A percentile compares a stretch with the other conserved stretches of the same genome.
These are phyloP conservation scores for Leucopsar rothschildi DNA, from an alignment of 2,113 vertebrate genomes.

Conservation along the genomic window DNA sequence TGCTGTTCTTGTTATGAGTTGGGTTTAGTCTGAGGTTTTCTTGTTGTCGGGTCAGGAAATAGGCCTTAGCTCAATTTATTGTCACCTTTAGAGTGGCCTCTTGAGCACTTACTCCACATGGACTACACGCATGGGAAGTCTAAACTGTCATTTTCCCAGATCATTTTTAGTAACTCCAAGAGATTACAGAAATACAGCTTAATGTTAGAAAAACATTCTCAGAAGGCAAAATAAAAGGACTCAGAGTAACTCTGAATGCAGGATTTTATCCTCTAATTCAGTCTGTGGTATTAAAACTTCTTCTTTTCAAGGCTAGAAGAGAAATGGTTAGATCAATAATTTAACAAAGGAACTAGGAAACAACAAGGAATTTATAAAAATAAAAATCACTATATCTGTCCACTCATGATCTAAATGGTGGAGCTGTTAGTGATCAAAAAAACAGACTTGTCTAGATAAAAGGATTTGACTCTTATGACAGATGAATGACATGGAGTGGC, in stretches of 20 bases:
- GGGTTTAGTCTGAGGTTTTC: neutral
- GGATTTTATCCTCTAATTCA: neutral
- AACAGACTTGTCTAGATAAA: neutral
- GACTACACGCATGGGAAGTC: neutral
- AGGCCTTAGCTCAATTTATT: neutral
- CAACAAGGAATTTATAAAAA: neutral
- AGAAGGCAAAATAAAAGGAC: neutral
- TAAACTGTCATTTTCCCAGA: neutral
- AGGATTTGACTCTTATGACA: neutral
- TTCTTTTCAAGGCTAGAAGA: neutral
- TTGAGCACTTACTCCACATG: neutral
- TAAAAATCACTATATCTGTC: neutral
- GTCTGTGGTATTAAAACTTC: neutral
- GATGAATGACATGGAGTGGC: rapidly evolving
- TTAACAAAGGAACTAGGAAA: neutral
- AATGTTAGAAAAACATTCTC: neutral
- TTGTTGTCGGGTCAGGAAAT: neutral
- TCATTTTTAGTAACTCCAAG: neutral
- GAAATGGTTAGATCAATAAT: neutral
- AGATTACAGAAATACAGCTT: neutral
- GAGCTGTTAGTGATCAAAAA: neutral
- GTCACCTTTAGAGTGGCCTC: neutral
- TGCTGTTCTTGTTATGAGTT: neutral
- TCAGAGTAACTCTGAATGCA: neutral
- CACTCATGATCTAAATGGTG: neutral